Conservation (phyloP, 2,888 invertebrate species). For the Leptopilina myrica region DNA sequence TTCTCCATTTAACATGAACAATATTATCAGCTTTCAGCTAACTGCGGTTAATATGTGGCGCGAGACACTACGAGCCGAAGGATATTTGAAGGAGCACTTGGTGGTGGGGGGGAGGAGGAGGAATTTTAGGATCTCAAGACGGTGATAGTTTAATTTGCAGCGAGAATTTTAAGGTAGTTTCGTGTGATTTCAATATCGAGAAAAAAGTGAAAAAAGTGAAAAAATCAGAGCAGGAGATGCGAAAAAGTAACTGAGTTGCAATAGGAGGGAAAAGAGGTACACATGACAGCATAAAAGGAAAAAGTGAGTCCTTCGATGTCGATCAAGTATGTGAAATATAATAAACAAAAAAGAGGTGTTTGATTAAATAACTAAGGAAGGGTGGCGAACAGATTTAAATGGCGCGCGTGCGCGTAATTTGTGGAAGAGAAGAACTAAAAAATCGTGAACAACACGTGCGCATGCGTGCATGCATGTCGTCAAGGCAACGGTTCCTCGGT, state of each 20-base stretch:
- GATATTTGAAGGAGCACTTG: neutral
- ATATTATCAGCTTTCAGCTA: neutral
- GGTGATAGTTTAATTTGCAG: slow-evolving; percentile 1
- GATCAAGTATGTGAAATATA: slow-evolving; percentile 42
- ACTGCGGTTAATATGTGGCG: slow-evolving; percentile 49
- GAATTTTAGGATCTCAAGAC: neutral
- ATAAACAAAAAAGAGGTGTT: slow-evolving; percentile 38
- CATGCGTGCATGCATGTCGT: slow-evolving; percentile 71
- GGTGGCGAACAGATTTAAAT: slow-evolving; percentile 43
- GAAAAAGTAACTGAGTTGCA: slow-evolving; percentile 15
- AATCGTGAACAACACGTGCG: slow-evolving; percentile 64
- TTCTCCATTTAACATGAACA: slow-evolving; percentile 26
- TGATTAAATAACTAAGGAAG: slow-evolving; percentile 47
- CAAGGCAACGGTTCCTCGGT: slow-evolving; percentile 76
- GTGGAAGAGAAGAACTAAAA: slow-evolving; percentile 57
- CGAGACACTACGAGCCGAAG: slow-evolving; percentile 41
- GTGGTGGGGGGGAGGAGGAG: neutral
- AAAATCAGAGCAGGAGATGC: slow-evolving; percentile 8
- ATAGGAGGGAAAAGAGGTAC: slow-evolving; percentile 3
- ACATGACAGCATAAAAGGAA: slow-evolving; percentile 32
- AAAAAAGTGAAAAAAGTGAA: too few relatives aligned
- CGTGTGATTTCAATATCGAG: neutral
- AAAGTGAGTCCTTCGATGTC: slow-evolving; percentile 19
- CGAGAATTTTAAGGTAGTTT: neutral
- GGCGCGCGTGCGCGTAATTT: slow-evolving; percentile 58